Percentiles rank a stretch among this genome's conserved stretches.
Conservation (phyloP, 2,113 vertebrate species). For the Eretmodus cyanostictus region DNA sequence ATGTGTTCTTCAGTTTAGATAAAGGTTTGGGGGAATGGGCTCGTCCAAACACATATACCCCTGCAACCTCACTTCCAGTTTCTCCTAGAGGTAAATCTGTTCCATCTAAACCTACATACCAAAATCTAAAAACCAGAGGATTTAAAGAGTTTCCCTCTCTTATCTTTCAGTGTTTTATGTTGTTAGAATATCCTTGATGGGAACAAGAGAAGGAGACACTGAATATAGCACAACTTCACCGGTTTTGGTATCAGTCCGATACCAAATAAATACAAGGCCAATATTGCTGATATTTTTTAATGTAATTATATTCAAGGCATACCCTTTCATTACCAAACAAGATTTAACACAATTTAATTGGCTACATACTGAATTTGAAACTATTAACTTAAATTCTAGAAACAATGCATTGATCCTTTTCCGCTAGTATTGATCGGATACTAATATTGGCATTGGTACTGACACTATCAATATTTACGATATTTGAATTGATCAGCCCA, state of each 20-base stretch:
- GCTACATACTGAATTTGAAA: not conserved
- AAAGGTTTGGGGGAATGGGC: not conserved
- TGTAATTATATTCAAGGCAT: not conserved
- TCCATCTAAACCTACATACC: not conserved
- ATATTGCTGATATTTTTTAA: not conserved
- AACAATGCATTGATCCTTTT: not conserved
- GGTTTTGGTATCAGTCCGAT: not conserved
- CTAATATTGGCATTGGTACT: accelerated
- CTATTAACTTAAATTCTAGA: not conserved
- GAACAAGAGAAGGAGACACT: not conserved
- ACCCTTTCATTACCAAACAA: not conserved
- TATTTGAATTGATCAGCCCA: not conserved
- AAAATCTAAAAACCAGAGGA: not conserved
- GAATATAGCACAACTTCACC: not conserved
- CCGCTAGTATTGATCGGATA: not conserved
- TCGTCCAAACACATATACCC: not conserved
- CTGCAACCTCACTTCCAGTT: not conserved
- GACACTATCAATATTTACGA: not conserved
- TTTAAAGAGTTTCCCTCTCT: not conserved
- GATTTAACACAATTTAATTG: not conserved
- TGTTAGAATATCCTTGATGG: not conserved
- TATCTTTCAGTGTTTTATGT: not conserved
- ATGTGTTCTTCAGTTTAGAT: not conserved
- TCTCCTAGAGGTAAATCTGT: not conserved
- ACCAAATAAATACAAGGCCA: not conserved